These are phyloP conservation scores for Mus spretus DNA, from an alignment of 2,797 vertebrate species.

Conservation along the genomic window DNA sequence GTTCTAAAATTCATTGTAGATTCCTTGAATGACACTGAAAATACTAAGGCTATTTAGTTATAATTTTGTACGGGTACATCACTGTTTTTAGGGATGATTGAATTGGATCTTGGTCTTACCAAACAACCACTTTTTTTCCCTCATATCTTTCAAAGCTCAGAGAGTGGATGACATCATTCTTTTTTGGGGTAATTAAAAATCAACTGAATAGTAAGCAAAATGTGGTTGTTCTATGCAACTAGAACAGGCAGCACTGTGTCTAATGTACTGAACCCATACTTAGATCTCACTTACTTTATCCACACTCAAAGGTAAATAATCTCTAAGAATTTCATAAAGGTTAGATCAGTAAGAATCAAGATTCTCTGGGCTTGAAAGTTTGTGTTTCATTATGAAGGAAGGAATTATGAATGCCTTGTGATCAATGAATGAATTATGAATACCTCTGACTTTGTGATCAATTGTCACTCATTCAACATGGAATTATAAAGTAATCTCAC, in stretches of 20 bases:
- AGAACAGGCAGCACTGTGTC: background rate
- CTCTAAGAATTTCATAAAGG: background rate
- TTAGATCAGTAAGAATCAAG: background rate
- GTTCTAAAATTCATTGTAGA: background rate
- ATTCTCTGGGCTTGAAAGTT: background rate
- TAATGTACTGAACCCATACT: background rate
- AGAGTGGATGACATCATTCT: background rate
- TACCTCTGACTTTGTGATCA: background rate
- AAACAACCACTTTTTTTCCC: background rate
- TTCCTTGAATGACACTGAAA: background rate
- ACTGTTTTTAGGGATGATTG: background rate
- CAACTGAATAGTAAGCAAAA: background rate
- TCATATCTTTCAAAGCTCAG: background rate
- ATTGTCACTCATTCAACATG: background rate
- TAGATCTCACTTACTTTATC: background rate
- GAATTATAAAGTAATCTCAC: too few relatives aligned
- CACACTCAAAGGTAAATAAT: background rate
- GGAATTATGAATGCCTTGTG: background rate
- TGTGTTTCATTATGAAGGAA: background rate
- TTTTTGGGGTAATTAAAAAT: background rate
- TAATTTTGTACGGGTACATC: accelerated
- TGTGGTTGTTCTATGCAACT: background rate
- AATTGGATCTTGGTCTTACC: background rate
- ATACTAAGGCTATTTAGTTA: background rate
- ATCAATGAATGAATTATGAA: background rate